Conservation (phyloP, 2,113 vertebrate species). For the Vidua macroura region DNA sequence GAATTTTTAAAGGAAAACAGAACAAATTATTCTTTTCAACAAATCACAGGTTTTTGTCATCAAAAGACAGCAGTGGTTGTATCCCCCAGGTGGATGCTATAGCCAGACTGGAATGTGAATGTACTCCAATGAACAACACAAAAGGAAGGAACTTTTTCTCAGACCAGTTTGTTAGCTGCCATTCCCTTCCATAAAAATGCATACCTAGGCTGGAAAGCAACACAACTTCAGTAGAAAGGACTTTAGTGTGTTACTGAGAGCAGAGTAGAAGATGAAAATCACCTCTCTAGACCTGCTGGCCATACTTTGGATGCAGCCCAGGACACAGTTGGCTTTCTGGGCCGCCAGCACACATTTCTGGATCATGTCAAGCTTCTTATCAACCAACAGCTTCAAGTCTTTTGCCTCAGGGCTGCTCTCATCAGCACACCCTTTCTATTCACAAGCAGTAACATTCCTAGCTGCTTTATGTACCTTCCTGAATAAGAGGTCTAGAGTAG, state of each 20-base stretch:
- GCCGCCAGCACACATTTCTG: background rate
- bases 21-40: background rate
- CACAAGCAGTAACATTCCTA: background rate
- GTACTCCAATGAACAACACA: background rate
- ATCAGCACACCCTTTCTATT: background rate
- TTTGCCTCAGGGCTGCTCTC: background rate
- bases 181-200: background rate
- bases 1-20: background rate
- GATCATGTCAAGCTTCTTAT: background rate
- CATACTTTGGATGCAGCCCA: background rate
- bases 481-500: background rate
- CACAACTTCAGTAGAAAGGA: background rate
- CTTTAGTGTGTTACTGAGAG: background rate
- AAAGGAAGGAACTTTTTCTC: background rate
- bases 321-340: background rate
- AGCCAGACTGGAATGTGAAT: background rate
- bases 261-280: background rate
- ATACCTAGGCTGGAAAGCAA: background rate
- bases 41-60: background rate
- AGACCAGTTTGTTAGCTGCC: background rate
- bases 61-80: background rate
- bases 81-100: background rate
- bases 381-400: background rate
- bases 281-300: rapidly evolving
- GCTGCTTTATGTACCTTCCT: background rate